phyloP scores from a whole-genome alignment of 2,113 vertebrate genomes.

The Globicephala melas region DNA sequence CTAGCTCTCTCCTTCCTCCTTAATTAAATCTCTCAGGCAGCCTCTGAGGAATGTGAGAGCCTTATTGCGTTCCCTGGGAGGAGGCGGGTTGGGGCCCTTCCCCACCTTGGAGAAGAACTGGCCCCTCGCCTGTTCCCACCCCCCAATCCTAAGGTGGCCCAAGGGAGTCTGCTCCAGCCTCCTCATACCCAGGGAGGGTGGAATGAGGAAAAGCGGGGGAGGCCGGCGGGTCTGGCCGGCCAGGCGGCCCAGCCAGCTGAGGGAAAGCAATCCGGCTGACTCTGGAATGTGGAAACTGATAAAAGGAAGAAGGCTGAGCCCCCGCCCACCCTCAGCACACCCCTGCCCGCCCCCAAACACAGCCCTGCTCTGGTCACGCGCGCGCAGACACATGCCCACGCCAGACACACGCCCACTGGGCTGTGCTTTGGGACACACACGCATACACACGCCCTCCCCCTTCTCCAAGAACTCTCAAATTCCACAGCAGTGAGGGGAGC shows the following conservation, averaged over 20 bases:
- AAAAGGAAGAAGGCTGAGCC: slow-evolving; percentile 67
- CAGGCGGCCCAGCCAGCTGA: slow-evolving; percentile 22
- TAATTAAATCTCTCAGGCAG: slow-evolving; percentile 95
- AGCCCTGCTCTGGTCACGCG: slow-evolving; percentile 47
- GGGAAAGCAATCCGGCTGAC: slow-evolving; percentile 67
- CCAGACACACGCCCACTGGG: slow-evolving; percentile 36
- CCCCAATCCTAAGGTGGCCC: slow-evolving; percentile 44
- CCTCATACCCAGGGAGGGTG: slow-evolving; percentile 70
- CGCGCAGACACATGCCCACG: neutral
- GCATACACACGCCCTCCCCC: neutral
- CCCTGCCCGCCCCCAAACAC: slow-evolving; percentile 31
- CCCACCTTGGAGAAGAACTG: slow-evolving; percentile 15
- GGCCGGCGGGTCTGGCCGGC: slow-evolving; percentile 56
- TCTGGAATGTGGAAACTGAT: slow-evolving; percentile 77
- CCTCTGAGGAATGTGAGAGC: slow-evolving; percentile 87
- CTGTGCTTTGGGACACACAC: neutral
- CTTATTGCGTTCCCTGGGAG: slow-evolving; percentile 83
- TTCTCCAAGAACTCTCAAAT: slow-evolving; percentile 65
- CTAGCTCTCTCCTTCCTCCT: slow-evolving; percentile 75
- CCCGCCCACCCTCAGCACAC: neutral
- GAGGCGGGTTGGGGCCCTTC: neutral
- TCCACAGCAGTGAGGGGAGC: slow-evolving; percentile 76
- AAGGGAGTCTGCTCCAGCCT: slow-evolving; percentile 59
- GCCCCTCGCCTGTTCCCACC: neutral
- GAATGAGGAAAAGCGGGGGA: slow-evolving; percentile 81